Percentiles rank a stretch among this genome's conserved stretches.
Evolutionary conservation across 2,797 vertebrate genomes (phyloP).

Genomic region (Helicolenus hilgendorfi): DNA sequence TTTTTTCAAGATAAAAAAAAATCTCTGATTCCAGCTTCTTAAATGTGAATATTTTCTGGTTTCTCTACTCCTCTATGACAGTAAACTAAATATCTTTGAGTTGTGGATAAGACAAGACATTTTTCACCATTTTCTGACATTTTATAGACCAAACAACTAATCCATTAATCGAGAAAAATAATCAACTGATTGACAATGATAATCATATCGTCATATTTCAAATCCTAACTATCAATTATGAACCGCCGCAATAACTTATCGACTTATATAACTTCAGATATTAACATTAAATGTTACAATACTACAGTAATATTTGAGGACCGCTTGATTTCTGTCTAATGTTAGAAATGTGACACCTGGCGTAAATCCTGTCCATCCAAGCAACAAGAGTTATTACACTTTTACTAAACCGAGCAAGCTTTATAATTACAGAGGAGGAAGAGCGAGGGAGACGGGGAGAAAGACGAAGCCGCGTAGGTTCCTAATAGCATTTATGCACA

Average conservation of each 20-base stretch:
- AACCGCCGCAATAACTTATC: not conserved
- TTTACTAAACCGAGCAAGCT: conserved; percentile 34
- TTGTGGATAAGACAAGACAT: too few relatives aligned
- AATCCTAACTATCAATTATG: not conserved
- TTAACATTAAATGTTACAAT: not conserved
- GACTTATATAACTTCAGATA: not conserved
- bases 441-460: not conserved
- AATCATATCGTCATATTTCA: not conserved
- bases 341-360: not conserved
- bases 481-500: conserved; percentile 6
- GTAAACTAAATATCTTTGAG: too few relatives aligned
- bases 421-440: conserved; percentile 60
- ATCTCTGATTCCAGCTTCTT: too few relatives aligned
- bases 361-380: conserved; percentile 40
- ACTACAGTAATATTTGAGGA: not conserved
- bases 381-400: conserved; percentile 55
- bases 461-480: not conserved
- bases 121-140: too few relatives aligned
- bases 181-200: too few relatives aligned
- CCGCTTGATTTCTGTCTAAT: not conserved
- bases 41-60: too few relatives aligned
- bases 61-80: too few relatives aligned
- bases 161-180: too few relatives aligned
- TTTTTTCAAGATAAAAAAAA: too few relatives aligned
- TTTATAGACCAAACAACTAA: too few relatives aligned